Percentiles rank a stretch among this genome's conserved stretches.
These are phyloP conservation scores for Ia io DNA, from an alignment of 2,113 vertebrate species.

Conservation along the genomic window DNA sequence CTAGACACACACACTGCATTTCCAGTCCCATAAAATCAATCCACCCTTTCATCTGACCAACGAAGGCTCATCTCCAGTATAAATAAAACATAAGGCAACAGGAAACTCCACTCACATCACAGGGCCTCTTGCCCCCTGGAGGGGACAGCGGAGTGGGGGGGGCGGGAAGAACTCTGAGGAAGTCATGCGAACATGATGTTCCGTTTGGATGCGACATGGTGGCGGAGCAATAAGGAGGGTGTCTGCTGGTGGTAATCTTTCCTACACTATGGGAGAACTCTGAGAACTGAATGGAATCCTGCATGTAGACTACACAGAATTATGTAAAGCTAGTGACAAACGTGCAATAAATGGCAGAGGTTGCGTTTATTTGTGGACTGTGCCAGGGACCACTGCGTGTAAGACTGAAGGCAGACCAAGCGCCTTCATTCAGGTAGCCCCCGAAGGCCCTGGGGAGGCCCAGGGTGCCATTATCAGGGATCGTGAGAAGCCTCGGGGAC, in stretches of 20 bases:
- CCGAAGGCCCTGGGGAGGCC: neutral
- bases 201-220: neutral
- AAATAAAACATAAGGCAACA: neutral
- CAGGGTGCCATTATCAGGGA: neutral
- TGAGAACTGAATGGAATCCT: neutral
- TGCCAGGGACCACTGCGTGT: neutral
- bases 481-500: neutral
- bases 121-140: neutral
- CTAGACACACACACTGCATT: neutral
- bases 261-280: neutral
- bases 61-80: neutral
- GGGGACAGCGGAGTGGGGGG: neutral
- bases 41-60: neutral
- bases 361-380: neutral
- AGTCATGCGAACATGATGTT: neutral
- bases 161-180: neutral
- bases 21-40: neutral
- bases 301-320: rapidly evolving
- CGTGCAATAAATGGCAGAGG: neutral
- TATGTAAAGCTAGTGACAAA: neutral
- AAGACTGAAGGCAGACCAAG: neutral
- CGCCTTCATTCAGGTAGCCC: neutral
- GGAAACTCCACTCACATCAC: neutral
- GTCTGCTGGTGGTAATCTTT: neutral
- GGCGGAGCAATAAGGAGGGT: neutral